Conservation (phyloP, 2,888 invertebrate species). For the Cephus nigrinus region DNA sequence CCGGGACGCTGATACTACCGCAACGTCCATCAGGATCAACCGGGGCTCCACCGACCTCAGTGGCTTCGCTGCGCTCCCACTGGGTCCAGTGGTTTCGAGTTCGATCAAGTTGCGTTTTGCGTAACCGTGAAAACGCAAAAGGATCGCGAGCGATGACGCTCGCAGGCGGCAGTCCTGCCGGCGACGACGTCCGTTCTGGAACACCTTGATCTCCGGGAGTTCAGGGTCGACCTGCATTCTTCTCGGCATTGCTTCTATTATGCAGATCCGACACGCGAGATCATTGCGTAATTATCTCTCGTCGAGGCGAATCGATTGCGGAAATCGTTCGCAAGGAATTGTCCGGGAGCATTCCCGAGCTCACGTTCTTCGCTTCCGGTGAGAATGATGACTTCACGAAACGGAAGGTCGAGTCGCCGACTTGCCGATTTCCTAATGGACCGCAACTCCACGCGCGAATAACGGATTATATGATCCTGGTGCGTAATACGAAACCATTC, state of each 20-base stretch:
- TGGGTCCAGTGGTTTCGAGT: neutral
- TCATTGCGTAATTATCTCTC: neutral
- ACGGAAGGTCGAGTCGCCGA: too few species aligned
- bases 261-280: conserved; percentile 15
- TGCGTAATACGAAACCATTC: neutral
- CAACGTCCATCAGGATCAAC: conserved; percentile 56
- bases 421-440: too few species aligned
- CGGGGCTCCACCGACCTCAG: neutral
- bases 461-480: too few species aligned
- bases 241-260: conserved; percentile 42
- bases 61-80: neutral
- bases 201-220: conserved; percentile 49
- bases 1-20: conserved; percentile 53
- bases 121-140: conserved; percentile 39
- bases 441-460: too few species aligned
- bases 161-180: conserved; percentile 22
- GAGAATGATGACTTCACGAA: too few species aligned
- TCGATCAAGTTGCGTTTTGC: conserved; percentile 22
- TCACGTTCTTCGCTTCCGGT: too few species aligned
- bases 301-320: neutral
- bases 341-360: too few species aligned
- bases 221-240: conserved; percentile 49
- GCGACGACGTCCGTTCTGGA: conserved; percentile 27
- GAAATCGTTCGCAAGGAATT: too few species aligned
- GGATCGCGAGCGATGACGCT: neutral